Evolutionary conservation across 2,888 invertebrate genomes (phyloP).

Genomic region (Netelia fuscicornis): DNA sequence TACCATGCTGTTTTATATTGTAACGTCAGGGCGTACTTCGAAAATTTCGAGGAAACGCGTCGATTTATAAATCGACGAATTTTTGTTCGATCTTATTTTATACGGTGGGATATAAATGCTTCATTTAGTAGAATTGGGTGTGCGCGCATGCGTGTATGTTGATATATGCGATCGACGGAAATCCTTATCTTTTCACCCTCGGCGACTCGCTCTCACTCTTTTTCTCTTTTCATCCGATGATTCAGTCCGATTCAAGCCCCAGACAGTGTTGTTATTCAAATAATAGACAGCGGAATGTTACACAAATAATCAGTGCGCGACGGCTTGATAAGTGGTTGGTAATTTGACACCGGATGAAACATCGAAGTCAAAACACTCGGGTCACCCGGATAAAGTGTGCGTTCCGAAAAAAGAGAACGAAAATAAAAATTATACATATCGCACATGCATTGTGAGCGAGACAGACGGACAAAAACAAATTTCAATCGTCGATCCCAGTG

Average conservation of each 20-base stretch:
- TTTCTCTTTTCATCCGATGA: slow-evolving; percentile 50
- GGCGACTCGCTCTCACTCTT: slow-evolving; percentile 24
- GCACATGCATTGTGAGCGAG: background rate
- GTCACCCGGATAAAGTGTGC: slow-evolving; percentile 7
- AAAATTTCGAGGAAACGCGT: slow-evolving; percentile 4
- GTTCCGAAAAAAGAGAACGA: slow-evolving; percentile 20
- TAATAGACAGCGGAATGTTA: slow-evolving; percentile 81
- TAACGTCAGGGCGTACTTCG: background rate
- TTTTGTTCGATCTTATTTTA: slow-evolving; percentile 40
- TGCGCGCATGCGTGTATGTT: slow-evolving; percentile 14
- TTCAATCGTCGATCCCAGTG: background rate
- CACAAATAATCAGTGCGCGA: slow-evolving; percentile 78
- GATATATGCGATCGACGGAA: slow-evolving; percentile 55
- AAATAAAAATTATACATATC: slow-evolving; percentile 19
- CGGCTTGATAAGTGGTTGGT: slow-evolving; percentile 71
- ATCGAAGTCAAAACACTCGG: slow-evolving; percentile 80
- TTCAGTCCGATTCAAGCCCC: slow-evolving; percentile 50
- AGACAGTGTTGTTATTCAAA: slow-evolving; percentile 58
- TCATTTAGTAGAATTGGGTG: slow-evolving; percentile 33
- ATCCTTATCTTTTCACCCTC: slow-evolving; percentile 53
- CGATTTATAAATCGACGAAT: slow-evolving; percentile 36
- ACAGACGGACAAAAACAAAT: background rate
- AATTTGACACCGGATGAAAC: slow-evolving; percentile 81
- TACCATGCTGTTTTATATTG: background rate
- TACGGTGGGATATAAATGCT: slow-evolving; percentile 35